Conservation (phyloP, 2,113 vertebrate species). For the Turnix velox region DNA sequence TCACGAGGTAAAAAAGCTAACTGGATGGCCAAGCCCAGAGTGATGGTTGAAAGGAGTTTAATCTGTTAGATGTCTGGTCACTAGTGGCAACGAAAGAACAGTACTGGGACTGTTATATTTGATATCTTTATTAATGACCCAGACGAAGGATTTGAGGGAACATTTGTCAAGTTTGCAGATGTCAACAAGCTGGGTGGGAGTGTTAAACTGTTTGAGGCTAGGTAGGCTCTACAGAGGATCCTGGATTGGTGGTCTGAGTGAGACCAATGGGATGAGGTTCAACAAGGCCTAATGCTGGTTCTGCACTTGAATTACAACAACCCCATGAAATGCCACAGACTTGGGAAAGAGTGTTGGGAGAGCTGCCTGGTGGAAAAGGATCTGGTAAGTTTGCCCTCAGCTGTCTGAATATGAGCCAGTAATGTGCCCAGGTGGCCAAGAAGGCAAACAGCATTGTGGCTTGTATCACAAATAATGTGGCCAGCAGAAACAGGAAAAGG, state of each 20-base stretch:
- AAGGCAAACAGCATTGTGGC: accelerated
- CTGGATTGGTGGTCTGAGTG: accelerated
- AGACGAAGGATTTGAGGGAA: accelerated
- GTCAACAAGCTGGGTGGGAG: neutral
- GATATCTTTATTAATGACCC: neutral
- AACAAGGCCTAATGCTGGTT: accelerated
- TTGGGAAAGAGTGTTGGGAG: neutral
- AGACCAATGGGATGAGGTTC: neutral
- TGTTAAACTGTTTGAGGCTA: neutral
- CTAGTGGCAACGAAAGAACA: neutral
- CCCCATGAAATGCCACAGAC: accelerated
- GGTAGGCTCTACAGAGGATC: neutral
- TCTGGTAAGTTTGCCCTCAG: accelerated
- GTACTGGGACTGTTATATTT: neutral
- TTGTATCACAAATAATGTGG: accelerated
- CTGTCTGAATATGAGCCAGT: accelerated
- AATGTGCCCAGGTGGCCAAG: neutral
- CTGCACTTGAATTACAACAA: neutral
- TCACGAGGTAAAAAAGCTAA: neutral
- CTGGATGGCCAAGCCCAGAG: neutral
- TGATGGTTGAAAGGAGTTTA: neutral
- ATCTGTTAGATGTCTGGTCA: accelerated
- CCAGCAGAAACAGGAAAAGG: neutral
- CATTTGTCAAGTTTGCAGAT: neutral
- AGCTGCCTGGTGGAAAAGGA: accelerated